Conservation (phyloP, 2,888 invertebrate genomes). For the Microchrysa polita region DNA sequence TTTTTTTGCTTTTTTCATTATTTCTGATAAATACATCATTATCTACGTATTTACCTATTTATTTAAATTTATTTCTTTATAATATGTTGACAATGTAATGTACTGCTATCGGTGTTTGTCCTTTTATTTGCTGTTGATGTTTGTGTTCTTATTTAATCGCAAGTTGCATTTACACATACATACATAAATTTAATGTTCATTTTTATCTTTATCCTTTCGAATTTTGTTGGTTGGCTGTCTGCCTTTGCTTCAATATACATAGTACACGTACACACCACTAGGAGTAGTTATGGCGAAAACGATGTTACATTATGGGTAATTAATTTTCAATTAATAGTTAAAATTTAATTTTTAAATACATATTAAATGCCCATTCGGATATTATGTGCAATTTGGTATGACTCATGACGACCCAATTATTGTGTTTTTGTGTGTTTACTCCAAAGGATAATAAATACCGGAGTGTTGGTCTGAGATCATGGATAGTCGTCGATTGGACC, state of each 20-base stretch:
- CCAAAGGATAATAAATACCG: not conserved
- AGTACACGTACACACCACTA: not conserved
- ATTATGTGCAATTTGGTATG: not conserved
- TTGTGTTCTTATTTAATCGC: too few relatives aligned
- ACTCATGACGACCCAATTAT: too few relatives aligned
- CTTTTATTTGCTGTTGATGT: too few relatives aligned
- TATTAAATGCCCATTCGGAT: not conserved
- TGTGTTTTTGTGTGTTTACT: not conserved
- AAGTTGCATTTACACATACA: too few relatives aligned
- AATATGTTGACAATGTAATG: not conserved
- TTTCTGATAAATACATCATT: conserved; percentile 14
- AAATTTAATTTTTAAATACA: not conserved
- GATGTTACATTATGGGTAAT: not conserved
- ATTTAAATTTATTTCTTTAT: not conserved
- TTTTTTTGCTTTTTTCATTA: not conserved
- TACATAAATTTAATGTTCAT: not conserved
- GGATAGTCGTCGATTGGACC: not conserved
- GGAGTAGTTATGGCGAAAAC: not conserved
- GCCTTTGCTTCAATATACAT: too few relatives aligned
- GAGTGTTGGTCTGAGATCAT: not conserved
- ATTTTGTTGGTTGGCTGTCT: too few relatives aligned
- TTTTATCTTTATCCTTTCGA: not conserved
- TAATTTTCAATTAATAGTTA: not conserved
- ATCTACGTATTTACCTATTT: not conserved
- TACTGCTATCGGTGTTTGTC: not conserved